phyloP scores from a whole-genome alignment of 2,888 invertebrate genomes.

The Tanytarsus gracilentus region DNA sequence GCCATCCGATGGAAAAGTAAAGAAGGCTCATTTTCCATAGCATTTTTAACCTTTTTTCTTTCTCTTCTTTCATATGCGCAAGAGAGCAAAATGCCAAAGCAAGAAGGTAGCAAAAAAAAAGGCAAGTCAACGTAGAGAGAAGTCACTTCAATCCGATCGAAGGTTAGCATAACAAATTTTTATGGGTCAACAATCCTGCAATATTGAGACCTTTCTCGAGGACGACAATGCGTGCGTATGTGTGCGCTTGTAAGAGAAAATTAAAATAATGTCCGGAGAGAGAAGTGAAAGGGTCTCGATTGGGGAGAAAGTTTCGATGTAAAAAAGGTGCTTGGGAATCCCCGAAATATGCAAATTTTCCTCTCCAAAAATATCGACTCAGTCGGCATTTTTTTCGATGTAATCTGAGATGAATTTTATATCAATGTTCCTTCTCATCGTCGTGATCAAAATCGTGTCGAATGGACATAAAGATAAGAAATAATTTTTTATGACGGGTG shows the following conservation, averaged over 20 bases:
- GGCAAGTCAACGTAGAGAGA: not conserved
- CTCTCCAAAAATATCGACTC: not conserved
- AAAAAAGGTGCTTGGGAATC: not conserved
- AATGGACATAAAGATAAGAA: too few species aligned
- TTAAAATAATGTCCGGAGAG: constrained; percentile 4
- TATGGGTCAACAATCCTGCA: constrained; percentile 15
- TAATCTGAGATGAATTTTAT: too few species aligned
- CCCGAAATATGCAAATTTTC: constrained; percentile 14
- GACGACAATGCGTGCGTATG: too few species aligned
- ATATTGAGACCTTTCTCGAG: constrained; percentile 24
- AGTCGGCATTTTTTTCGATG: too few species aligned
- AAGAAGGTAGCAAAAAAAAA: not conserved
- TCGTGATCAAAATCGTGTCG: too few species aligned
- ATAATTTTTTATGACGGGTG: too few species aligned
- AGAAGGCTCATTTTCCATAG: too few species aligned
- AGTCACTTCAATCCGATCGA: constrained; percentile 15
- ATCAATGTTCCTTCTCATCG: too few species aligned
- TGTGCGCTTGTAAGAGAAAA: not conserved
- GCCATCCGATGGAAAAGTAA: too few species aligned
- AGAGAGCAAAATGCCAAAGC: too few species aligned
- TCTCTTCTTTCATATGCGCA: too few species aligned
- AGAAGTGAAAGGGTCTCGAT: not conserved
- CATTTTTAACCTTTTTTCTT: too few species aligned
- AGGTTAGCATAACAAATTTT: constrained; percentile 19
- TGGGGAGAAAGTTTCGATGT: not conserved